Conservation (phyloP, 2,113 vertebrate species). For the Callipepla californica region DNA sequence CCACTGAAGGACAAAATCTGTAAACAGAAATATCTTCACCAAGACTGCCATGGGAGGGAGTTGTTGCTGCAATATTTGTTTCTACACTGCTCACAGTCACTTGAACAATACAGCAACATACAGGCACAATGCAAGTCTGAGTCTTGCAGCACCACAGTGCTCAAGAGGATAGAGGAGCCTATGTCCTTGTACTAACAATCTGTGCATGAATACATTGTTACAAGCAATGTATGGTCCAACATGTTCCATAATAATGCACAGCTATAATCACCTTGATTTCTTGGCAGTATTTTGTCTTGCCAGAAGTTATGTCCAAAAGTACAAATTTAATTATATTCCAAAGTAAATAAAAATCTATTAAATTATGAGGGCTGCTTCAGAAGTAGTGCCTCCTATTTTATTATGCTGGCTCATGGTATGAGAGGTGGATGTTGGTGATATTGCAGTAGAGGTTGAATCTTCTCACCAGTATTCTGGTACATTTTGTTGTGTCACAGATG, state of each 20-base stretch:
- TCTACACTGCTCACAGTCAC: neutral
- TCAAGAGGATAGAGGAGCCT: neutral
- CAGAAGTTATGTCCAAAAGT: neutral
- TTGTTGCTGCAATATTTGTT: conserved; percentile 4
- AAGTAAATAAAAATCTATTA: conserved; percentile 9
- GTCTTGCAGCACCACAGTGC: neutral
- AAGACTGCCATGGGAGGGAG: conserved; percentile 35
- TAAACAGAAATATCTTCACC: neutral
- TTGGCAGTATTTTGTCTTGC: neutral
- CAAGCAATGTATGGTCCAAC: neutral
- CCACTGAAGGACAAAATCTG: neutral
- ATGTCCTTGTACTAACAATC: neutral
- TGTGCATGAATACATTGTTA: neutral
- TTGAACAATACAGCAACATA: neutral
- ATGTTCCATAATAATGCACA: neutral
- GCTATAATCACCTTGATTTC: neutral
- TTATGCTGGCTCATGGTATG: too few relatives aligned
- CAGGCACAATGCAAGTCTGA: accelerated
- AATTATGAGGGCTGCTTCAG: neutral
- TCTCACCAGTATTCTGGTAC: too few relatives aligned
- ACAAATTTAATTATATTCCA: neutral
- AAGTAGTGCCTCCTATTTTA: too few relatives aligned
- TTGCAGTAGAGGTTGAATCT: too few relatives aligned
- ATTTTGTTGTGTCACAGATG: neutral
- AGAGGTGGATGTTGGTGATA: too few relatives aligned